Conservation (phyloP, 2,113 vertebrate genomes). For the Hippocampus mohnikei region DNA sequence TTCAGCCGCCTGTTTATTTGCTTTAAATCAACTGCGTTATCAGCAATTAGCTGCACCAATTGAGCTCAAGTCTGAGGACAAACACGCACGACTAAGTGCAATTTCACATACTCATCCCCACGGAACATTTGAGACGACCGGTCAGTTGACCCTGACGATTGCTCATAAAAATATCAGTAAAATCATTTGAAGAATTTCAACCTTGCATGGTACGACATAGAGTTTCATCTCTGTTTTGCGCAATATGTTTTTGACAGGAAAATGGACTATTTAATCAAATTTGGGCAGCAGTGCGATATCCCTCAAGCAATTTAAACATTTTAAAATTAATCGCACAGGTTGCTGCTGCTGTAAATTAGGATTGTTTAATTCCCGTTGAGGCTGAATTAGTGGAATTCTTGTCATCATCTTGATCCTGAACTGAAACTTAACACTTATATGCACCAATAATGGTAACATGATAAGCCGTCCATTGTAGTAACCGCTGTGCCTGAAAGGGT, state of each 20-base stretch:
- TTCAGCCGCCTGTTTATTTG: background rate
- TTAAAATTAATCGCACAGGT: no score
- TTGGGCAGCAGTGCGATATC: background rate
- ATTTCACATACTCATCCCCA: background rate
- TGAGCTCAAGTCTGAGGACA: background rate
- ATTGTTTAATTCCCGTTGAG: no score
- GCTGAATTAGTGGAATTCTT: no score
- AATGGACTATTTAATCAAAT: background rate
- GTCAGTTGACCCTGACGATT: background rate
- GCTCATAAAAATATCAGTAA: background rate
- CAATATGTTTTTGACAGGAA: no score
- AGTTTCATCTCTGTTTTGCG: no score
- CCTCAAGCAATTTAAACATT: no score
- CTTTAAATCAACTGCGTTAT: slow-evolving; percentile 10
- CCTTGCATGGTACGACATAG: background rate
- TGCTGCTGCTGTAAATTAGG: no score
- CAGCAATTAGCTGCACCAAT: background rate
- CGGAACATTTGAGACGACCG: background rate
- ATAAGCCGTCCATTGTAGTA: no score
- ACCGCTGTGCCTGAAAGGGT: no score
- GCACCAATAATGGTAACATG: no score
- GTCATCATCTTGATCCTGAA: no score
- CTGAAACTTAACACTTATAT: no score
- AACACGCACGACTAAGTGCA: background rate
- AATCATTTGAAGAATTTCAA: background rate